Base-by-base conservation (phyloP, 2,797 vertebrate genomes). In the Siniperca undulata region DNA sequence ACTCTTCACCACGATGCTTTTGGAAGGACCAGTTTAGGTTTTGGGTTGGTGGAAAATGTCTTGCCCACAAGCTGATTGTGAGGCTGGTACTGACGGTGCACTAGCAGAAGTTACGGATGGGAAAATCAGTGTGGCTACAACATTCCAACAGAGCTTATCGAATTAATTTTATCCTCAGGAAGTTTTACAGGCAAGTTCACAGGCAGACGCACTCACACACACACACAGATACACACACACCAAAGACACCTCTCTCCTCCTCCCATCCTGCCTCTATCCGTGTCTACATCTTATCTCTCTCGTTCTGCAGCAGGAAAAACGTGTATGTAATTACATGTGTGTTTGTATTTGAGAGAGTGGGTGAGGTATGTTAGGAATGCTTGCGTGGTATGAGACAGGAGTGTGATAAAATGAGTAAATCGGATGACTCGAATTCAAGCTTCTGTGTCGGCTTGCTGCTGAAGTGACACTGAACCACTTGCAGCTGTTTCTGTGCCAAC, bases 71-170 rank as follows among this genome's bases (percentile, higher is more conserved):
- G 30, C n/a, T 62, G 55, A 76, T 27, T 46, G 24, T 46, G 22
- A 60, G 17, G n/a, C 60, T 79, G 67, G 19, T 60, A 38, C 59
- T 72, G 69, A 78, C 67, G 64, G 74, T 55, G 70, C n/a, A 82
- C 24, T 0, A 27, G 56, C 52, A 74, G 64, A 77, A 64, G 22
- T 71, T 76, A 78, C 50, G 56, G 78, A 81, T 86, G 77, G 79
- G 70, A 88, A 88, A 87, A 80, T 73, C 30, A 65, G 65, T 68
- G 55, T 70, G 59, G 74, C 73, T 77, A 65, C 56, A 74, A 80
- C 86, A 89, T 90, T 90, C 85, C 88, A 88, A 6, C 77, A 58
- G 62, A 56, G 81, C 89, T 91, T 89, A 92, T 89, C 83, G 4
- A 88, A 88, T 91, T 78, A 65, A 88, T 89, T 88, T 90, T 59